A percentile compares a stretch with the other conserved stretches of the same genome.
Conservation (phyloP, 2,797 vertebrate genomes). For the Heliangelus exortis region DNA sequence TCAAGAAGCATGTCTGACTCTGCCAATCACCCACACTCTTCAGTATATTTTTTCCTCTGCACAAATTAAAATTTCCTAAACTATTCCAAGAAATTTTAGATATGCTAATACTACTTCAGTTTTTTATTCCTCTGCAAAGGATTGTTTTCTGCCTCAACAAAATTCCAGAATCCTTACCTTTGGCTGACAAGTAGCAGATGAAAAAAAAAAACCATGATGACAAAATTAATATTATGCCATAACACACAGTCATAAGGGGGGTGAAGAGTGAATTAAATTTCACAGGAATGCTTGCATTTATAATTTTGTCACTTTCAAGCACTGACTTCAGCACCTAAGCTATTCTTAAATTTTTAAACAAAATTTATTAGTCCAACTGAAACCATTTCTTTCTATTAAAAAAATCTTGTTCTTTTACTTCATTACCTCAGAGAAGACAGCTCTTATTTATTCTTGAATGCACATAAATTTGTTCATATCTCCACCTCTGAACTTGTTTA, state of each 20-base stretch:
- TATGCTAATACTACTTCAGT: background rate
- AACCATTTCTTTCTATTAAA: background rate
- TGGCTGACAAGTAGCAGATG: background rate
- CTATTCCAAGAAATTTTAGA: background rate
- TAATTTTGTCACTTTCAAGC: background rate
- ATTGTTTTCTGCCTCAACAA: background rate
- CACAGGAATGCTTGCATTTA: background rate
- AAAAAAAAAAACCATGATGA: background rate
- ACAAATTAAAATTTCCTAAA: too few relatives aligned
- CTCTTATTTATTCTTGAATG: background rate
- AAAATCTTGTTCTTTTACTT: background rate
- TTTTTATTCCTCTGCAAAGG: background rate
- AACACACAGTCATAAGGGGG: background rate
- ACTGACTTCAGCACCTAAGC: background rate
- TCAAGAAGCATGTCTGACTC: background rate
- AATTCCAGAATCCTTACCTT: background rate
- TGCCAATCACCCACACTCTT: background rate
- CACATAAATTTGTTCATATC: background rate
- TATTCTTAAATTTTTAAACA: background rate
- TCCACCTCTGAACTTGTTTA: background rate
- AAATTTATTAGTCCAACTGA: background rate
- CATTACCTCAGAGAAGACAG: background rate
- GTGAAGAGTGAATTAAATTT: background rate
- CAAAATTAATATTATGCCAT: background rate
- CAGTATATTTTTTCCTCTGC: background rate